Evolutionary conservation across 2,888 invertebrate species (phyloP).

Genomic region (Patella pellucida): DNA sequence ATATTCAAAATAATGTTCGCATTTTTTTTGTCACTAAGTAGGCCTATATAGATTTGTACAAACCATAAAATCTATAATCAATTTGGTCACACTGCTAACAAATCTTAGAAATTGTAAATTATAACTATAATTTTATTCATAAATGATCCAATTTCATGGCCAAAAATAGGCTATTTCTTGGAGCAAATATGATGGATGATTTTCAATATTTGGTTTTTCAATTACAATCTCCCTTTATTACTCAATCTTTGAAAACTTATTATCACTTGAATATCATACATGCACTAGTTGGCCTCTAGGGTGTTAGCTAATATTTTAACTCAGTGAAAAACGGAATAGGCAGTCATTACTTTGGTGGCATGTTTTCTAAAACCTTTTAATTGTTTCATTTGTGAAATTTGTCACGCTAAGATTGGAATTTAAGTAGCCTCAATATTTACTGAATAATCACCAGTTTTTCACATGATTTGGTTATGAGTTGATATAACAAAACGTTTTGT

Average conservation of each 20-base stretch:
- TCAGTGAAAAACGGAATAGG: not conserved
- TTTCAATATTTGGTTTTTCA: not conserved
- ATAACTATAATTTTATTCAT: not conserved
- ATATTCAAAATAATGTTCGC: too few species aligned
- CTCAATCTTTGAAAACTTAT: not conserved
- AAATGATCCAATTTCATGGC: not conserved
- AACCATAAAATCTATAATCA: too few species aligned
- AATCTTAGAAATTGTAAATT: not conserved
- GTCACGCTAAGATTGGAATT: not conserved
- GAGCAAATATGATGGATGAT: not conserved
- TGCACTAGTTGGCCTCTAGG: not conserved
- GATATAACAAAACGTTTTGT: too few species aligned
- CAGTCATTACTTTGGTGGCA: not conserved
- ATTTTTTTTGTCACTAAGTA: too few species aligned
- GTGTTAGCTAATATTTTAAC: constrained; percentile 6
- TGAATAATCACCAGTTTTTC: too few species aligned
- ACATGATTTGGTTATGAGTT: too few species aligned
- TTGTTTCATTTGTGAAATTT: not conserved
- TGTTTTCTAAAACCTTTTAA: not conserved
- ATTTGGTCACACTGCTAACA: too few species aligned
- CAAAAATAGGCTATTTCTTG: not conserved
- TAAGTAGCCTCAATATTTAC: too few species aligned
- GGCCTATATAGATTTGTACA: too few species aligned
- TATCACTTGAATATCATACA: not conserved
- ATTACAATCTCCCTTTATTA: not conserved